A percentile compares a stretch with the other conserved stretches of the same genome.
phyloP scores from a whole-genome alignment of 2,113 vertebrate genomes.

The Bubalus kerabau region DNA sequence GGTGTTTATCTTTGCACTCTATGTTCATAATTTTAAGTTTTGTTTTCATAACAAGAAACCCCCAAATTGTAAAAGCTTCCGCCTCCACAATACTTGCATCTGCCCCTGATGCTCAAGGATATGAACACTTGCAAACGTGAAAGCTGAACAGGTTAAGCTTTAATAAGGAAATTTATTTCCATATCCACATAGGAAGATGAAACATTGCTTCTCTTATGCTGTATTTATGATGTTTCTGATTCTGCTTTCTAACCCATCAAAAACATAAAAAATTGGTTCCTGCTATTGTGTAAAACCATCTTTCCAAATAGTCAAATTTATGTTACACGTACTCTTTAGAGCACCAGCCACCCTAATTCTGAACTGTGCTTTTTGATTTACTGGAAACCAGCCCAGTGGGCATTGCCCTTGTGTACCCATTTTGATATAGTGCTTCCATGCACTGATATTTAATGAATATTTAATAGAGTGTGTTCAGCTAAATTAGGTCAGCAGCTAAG shows the following conservation, averaged over 20 bases:
- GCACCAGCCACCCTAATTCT: not conserved
- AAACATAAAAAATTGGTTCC: not conserved
- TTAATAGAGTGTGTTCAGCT: slow-evolving; percentile 49
- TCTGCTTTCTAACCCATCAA: not conserved
- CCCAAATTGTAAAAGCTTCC: not conserved
- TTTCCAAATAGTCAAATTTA: not conserved
- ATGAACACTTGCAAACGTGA: not conserved
- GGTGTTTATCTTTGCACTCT: not conserved
- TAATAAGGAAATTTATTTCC: not conserved
- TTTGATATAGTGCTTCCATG: slow-evolving; percentile 47
- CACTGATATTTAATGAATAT: slow-evolving; percentile 63
- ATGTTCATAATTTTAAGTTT: not conserved
- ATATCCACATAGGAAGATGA: not conserved
- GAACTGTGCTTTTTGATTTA: slow-evolving; percentile 10
- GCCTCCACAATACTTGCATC: not conserved
- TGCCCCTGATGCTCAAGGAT: not conserved
- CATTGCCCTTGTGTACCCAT: slow-evolving; percentile 30
- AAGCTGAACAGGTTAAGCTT: not conserved
- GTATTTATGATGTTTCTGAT: not conserved
- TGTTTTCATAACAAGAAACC: not conserved
- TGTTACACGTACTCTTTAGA: not conserved
- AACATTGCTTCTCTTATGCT: not conserved
- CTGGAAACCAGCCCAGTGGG: slow-evolving; percentile 39
- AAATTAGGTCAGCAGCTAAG: slow-evolving; percentile 60
- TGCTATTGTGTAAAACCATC: not conserved